Percentiles rank a stretch among this genome's conserved stretches.
Evolutionary conservation across 1,140 invertebrate genomes (phyloP).

Genomic region (Drosophila arizonae): DNA sequence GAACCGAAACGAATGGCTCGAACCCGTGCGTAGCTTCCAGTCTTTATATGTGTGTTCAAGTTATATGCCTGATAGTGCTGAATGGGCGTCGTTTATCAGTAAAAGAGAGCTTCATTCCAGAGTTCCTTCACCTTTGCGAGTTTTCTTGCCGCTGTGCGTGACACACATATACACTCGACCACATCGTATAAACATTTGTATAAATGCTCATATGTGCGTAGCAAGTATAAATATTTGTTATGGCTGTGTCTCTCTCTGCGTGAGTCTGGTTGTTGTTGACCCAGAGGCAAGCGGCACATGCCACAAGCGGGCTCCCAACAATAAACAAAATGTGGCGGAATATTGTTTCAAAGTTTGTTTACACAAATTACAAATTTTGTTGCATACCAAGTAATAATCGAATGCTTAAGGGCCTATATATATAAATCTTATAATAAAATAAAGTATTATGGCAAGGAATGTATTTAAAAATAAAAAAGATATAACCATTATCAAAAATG

Average conservation of each 20-base stretch:
- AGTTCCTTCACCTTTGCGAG: constrained; percentile 46
- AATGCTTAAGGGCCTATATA: background rate
- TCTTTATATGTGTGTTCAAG: constrained; percentile 17
- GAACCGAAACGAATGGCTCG: constrained; percentile 40
- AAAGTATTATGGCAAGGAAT: too few species aligned
- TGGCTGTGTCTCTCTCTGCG: constrained; percentile 13
- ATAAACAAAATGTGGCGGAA: constrained; percentile 43
- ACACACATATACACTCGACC: constrained; percentile 45
- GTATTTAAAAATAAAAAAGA: too few species aligned
- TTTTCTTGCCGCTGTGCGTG: constrained; percentile 24
- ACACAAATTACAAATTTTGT: constrained; percentile 36
- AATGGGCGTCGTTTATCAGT: constrained; percentile 37
- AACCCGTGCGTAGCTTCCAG: constrained; percentile 4
- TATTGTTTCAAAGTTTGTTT: constrained; percentile 37
- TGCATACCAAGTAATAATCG: background rate
- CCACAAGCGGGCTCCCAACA: constrained; percentile 35
- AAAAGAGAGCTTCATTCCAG: background rate
- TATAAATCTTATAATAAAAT: too few species aligned
- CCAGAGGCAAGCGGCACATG: constrained; percentile 39
- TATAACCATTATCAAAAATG: too few species aligned
- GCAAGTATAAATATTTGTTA: constrained; percentile 45
- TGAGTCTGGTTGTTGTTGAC: constrained; percentile 19
- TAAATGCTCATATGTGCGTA: background rate
- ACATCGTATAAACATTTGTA: constrained; percentile 2
- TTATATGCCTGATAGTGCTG: constrained; percentile 26